A percentile compares a stretch with the other conserved stretches of the same genome.
These are phyloP conservation scores for Episyrphus balteatus DNA, from an alignment of 1,140 invertebrate genomes.

Conservation along the genomic window DNA sequence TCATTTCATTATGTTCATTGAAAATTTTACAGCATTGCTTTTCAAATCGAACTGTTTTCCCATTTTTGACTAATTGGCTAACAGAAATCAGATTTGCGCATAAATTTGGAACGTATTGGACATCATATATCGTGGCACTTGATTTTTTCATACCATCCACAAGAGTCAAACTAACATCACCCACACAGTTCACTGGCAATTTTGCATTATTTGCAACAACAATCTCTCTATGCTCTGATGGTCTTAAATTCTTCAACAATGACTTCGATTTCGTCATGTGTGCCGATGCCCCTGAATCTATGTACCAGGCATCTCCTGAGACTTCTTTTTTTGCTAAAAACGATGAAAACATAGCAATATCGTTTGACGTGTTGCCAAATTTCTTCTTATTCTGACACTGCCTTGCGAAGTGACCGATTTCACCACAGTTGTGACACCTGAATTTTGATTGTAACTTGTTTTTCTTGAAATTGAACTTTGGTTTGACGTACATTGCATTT, in stretches of 20 bases:
- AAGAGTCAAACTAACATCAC: too few species aligned
- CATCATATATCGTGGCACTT: background rate
- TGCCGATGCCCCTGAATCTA: background rate
- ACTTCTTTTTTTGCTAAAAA: background rate
- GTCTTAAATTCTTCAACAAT: background rate
- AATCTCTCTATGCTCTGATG: background rate
- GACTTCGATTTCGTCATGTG: too few species aligned
- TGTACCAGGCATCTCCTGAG: background rate
- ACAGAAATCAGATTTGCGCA: background rate
- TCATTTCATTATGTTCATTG: too few species aligned
- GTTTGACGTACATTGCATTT: slow-evolving; percentile 11
- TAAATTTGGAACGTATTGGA: background rate
- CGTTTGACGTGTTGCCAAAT: background rate
- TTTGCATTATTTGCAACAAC: too few species aligned
- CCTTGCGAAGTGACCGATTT: slow-evolving; percentile 20
- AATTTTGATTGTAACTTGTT: slow-evolving; percentile 11
- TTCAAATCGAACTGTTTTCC: too few species aligned
- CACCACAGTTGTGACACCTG: slow-evolving; percentile 19
- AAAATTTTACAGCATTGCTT: too few species aligned
- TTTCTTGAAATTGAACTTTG: slow-evolving; percentile 6
- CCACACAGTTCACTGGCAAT: too few species aligned
- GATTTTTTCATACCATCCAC: background rate
- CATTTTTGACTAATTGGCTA: too few species aligned
- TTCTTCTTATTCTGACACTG: slow-evolving; percentile 14
- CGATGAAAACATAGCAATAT: background rate